phyloP scores from a whole-genome alignment of 2,888 invertebrate species.

The Eupithecia insigniata region DNA sequence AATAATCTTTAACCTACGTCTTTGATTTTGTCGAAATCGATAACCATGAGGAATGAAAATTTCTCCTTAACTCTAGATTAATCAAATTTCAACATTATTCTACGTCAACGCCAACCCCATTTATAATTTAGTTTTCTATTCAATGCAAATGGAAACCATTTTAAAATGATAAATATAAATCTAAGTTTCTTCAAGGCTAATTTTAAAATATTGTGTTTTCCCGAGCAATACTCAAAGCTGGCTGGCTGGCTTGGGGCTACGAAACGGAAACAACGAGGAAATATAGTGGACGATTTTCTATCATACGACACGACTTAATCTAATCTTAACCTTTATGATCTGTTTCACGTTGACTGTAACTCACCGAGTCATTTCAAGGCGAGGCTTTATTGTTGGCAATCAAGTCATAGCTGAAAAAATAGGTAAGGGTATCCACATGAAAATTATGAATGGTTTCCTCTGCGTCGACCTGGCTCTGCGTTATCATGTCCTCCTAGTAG shows the following conservation, averaged over 20 bases:
- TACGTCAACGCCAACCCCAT: neutral
- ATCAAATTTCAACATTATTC: no score
- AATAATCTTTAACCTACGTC: no score
- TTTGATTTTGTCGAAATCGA: no score
- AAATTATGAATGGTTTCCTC: no score
- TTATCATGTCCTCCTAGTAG: no score
- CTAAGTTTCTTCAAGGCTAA: neutral
- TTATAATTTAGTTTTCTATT: neutral
- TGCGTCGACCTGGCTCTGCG: no score
- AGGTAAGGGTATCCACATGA: no score
- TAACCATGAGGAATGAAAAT: no score
- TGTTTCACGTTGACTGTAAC: neutral
- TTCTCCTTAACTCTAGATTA: no score
- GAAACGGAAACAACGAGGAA: neutral
- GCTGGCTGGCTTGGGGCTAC: neutral
- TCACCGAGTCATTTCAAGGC: no score
- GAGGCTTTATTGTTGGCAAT: neutral
- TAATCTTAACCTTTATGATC: neutral
- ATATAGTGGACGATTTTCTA: neutral
- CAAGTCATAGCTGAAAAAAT: no score
- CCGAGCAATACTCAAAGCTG: neutral
- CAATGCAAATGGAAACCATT: neutral
- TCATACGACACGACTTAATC: slow-evolving; percentile 1
- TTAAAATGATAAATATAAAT: neutral
- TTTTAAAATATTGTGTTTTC: slow-evolving; percentile 1